Percentiles rank a stretch among this genome's conserved stretches.
These are phyloP conservation scores for Philaethria dido DNA, from an alignment of 2,888 invertebrate genomes.

Conservation along the genomic window DNA sequence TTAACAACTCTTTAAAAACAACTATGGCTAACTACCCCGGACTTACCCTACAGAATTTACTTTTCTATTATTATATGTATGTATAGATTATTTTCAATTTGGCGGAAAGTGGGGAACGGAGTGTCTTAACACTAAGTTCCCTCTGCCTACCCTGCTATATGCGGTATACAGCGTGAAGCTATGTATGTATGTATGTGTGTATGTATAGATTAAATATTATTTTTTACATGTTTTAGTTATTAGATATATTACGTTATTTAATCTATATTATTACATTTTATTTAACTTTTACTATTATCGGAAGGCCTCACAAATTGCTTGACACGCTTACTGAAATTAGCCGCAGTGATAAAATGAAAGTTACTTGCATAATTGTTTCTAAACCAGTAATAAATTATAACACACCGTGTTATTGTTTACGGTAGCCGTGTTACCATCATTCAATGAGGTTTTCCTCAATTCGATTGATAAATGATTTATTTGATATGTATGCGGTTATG, in stretches of 20 bases:
- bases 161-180: no score
- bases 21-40: no score
- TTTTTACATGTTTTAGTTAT: neutral
- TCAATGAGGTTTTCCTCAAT: neutral
- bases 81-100: no score
- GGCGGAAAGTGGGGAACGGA: no score
- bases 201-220: neutral
- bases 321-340: constrained; percentile 40
- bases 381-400: constrained; percentile 15
- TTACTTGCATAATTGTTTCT: constrained; percentile 40
- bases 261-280: constrained; percentile 12
- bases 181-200: no score
- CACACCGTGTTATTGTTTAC: constrained; percentile 20
- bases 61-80: no score
- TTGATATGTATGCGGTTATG: neutral
- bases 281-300: constrained; percentile 37
- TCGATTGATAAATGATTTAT: neutral
- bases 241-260: neutral
- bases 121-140: no score
- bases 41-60: no score
- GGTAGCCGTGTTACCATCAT: neutral
- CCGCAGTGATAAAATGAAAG: constrained; percentile 40
- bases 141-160: no score
- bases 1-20: no score
- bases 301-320: constrained; percentile 39